These are phyloP conservation scores for Zeus faber DNA, from an alignment of 2,113 vertebrate species.

Conservation along the genomic window DNA sequence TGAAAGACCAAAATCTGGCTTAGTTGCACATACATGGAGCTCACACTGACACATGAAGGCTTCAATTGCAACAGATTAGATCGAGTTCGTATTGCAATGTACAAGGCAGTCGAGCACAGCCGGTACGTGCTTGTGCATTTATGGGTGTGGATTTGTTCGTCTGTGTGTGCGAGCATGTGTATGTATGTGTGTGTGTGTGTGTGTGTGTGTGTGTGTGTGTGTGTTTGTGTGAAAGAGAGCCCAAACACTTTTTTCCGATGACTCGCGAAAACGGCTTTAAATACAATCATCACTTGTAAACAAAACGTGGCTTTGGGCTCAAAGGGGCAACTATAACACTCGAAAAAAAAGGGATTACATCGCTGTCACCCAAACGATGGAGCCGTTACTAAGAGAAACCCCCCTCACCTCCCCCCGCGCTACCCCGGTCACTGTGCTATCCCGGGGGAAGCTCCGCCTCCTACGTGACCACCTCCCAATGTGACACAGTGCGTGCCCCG, in stretches of 20 bases:
- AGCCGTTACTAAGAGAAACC: conserved; percentile 38
- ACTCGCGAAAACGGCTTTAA: conserved; percentile 61
- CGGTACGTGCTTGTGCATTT: conserved; percentile 1
- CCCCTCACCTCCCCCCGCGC: conserved; percentile 31
- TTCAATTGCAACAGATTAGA: conserved; percentile 84
- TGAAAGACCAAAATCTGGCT: conserved; percentile 82
- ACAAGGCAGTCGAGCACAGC: conserved; percentile 89
- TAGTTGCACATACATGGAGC: conserved; percentile 84
- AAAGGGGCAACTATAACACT: conserved; percentile 58
- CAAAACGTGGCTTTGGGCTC: conserved; percentile 74
- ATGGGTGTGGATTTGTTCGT: background rate
- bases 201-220: conserved; percentile 45
- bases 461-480: conserved; percentile 22
- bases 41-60: conserved; percentile 90
- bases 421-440: conserved; percentile 32
- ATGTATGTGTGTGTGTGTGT: conserved; percentile 18
- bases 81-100: conserved; percentile 85
- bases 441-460: conserved; percentile 42
- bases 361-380: conserved; percentile 31
- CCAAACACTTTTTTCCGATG: conserved; percentile 61
- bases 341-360: conserved; percentile 25
- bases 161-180: background rate
- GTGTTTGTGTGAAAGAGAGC: conserved; percentile 51
- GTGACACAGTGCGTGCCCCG: conserved; percentile 52
- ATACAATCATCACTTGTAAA: conserved; percentile 77